Evolutionary conservation across 2,888 invertebrate species (phyloP).

Genomic region (Empis livida): DNA sequence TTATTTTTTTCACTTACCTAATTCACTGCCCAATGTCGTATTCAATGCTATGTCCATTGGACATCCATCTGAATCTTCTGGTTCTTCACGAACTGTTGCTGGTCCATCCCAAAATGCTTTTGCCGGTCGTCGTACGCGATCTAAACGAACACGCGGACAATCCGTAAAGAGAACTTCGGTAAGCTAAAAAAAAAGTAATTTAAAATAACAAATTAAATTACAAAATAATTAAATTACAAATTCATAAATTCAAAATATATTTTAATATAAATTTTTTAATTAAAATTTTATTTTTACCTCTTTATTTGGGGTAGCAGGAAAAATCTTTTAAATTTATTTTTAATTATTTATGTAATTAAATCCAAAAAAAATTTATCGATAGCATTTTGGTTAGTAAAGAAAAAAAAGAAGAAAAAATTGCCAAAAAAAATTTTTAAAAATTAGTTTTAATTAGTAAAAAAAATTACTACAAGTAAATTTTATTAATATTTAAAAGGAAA

Average conservation of each 20-base stretch:
- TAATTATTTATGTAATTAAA: slow-evolving; percentile 5
- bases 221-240: not conserved
- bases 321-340: slow-evolving; percentile 25
- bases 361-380: slow-evolving; percentile 8
- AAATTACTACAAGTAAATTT: not conserved
- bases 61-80: slow-evolving; percentile 38
- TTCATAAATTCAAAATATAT: not conserved
- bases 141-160: slow-evolving; percentile 49
- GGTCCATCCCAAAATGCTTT: slow-evolving; percentile 43
- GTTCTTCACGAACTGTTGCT: slow-evolving; percentile 48
- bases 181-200: slow-evolving; percentile 19
- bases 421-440: slow-evolving; percentile 4
- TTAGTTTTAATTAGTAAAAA: not conserved
- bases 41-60: slow-evolving; percentile 32
- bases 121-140: slow-evolving; percentile 45
- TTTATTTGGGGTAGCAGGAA: slow-evolving; percentile 36
- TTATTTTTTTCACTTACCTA: slow-evolving; percentile 28
- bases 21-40: slow-evolving; percentile 32
- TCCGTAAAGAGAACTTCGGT: slow-evolving; percentile 35
- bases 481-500: slow-evolving; percentile 14
- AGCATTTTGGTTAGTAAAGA: slow-evolving; percentile 3
- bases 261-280: not conserved
- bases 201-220: not conserved
- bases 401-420: slow-evolving; percentile 8
- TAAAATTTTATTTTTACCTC: slow-evolving; percentile 22